Percentiles rank a stretch among this genome's conserved stretches.
Evolutionary conservation across 2,797 vertebrate species (phyloP).

Genomic region (Sardinella longiceps): DNA sequence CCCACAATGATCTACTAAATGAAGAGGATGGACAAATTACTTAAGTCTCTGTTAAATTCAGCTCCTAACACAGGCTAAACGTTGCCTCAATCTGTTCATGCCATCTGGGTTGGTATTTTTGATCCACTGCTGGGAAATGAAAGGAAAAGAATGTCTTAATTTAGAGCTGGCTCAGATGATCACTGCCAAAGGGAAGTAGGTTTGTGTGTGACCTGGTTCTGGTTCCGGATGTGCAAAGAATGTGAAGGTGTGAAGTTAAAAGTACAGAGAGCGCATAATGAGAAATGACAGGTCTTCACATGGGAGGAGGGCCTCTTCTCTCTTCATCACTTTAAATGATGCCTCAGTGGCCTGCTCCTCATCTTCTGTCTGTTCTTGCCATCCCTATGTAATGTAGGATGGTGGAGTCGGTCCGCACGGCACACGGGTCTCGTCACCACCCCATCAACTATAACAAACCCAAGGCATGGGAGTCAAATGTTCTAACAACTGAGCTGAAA

Average conservation of each 20-base stretch:
- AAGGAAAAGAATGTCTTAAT: background rate
- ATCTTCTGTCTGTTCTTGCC: background rate
- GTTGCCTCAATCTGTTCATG: background rate
- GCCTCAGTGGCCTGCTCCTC: background rate
- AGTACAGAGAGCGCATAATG: background rate
- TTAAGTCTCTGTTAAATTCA: constrained; percentile 10
- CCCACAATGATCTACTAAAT: background rate
- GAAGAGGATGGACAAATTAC: background rate
- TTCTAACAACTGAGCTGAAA: too few relatives aligned
- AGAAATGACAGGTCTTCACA: background rate
- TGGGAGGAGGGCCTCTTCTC: background rate
- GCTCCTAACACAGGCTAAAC: background rate
- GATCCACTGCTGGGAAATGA: background rate
- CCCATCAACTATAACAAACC: too few relatives aligned
- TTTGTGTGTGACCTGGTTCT: constrained; percentile 12
- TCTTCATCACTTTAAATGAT: background rate
- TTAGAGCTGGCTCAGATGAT: background rate
- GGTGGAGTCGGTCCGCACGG: too few relatives aligned
- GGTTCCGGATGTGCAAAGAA: background rate
- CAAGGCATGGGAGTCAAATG: too few relatives aligned
- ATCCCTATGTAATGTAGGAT: too few relatives aligned
- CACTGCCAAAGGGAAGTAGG: background rate
- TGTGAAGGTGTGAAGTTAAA: background rate
- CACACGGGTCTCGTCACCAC: too few relatives aligned
- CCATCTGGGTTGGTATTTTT: background rate